Evolutionary conservation across 2,797 vertebrate genomes (phyloP).

Genomic region (Coccyzus lansbergi): DNA sequence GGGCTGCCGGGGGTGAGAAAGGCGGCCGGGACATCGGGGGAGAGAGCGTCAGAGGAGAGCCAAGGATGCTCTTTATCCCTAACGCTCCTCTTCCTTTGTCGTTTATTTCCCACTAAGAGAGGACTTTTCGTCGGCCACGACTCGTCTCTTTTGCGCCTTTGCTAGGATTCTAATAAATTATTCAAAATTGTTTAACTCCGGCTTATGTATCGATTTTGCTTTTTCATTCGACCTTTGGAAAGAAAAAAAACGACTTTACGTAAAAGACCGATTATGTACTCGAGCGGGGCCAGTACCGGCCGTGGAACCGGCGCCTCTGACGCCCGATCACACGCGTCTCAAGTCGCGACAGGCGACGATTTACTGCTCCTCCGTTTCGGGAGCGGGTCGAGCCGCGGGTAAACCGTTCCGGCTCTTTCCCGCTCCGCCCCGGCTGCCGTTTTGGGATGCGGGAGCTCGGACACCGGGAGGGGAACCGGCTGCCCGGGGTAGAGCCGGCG

Average conservation of each 20-base stretch:
- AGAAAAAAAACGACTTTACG: background rate
- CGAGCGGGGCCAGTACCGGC: background rate
- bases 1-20: background rate
- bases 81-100: background rate
- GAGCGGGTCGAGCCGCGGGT: background rate
- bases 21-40: background rate
- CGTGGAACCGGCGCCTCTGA: background rate
- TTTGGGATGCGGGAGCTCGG: background rate
- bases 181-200: constrained; percentile 53
- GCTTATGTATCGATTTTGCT: constrained; percentile 44
- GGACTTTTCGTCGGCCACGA: background rate
- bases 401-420: background rate
- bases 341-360: background rate
- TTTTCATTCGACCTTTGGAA: constrained; percentile 4
- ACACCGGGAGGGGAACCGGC: background rate
- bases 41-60: background rate
- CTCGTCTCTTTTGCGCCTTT: background rate
- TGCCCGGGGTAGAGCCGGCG: background rate
- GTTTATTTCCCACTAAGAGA: background rate
- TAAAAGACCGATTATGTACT: background rate
- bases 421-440: background rate
- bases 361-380: background rate
- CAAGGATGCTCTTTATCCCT: background rate
- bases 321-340: background rate
- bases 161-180: constrained; percentile 36